A percentile compares a stretch with the other conserved stretches of the same genome.
Evolutionary conservation across 2,113 vertebrate genomes (phyloP).

Genomic region (Bos indicus): DNA sequence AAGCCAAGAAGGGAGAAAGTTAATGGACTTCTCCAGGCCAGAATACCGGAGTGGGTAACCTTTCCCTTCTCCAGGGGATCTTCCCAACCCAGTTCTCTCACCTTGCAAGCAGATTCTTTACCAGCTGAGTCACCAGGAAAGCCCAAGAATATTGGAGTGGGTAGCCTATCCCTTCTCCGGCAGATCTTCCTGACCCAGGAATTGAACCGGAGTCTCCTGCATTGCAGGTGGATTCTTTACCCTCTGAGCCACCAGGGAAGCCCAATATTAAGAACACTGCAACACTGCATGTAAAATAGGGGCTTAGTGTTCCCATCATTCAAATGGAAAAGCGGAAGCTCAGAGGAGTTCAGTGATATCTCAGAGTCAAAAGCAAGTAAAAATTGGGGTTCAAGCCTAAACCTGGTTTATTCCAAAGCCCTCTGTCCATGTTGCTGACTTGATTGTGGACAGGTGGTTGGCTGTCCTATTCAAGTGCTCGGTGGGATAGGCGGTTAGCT

Average conservation of each 20-base stretch:
- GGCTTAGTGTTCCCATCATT: not conserved
- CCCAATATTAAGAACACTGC: not conserved
- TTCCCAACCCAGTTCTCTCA: not conserved
- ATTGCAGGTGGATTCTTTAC: not conserved
- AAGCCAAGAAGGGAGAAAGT: not conserved
- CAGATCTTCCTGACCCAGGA: not conserved
- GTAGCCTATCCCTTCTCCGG: not conserved
- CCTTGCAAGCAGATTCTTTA: not conserved
- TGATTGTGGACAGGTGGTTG: not conserved
- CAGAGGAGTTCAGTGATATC: not conserved
- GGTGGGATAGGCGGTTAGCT: not conserved
- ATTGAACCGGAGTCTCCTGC: fast-evolving
- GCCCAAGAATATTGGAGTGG: not conserved
- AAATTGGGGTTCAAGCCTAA: not conserved
- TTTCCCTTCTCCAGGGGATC: not conserved
- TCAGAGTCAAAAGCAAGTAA: not conserved
- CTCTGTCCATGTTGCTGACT: not conserved
- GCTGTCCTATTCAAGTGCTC: not conserved
- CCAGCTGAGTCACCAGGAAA: not conserved
- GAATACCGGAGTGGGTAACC: not conserved
- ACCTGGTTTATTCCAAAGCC: not conserved
- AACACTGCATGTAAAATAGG: not conserved
- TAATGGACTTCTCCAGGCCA: not conserved
- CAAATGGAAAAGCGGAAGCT: not conserved
- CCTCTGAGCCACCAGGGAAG: not conserved